Base-by-base conservation (phyloP, 2,113 vertebrate species). In the Hyperopisus bebe region DNA sequence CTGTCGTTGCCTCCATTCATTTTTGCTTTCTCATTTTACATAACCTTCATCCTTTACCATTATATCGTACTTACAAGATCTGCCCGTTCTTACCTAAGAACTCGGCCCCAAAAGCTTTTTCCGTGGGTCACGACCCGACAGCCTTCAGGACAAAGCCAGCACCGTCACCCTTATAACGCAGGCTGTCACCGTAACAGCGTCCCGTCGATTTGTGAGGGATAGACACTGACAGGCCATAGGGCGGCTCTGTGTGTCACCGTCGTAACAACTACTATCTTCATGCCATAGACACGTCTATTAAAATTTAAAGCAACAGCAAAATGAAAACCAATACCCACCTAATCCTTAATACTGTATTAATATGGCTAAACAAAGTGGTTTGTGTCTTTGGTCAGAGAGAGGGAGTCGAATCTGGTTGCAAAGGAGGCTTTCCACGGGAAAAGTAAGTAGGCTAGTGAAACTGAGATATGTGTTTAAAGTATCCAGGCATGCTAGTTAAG, bases 11-110 rank as follows among this genome's bases (percentile, higher is more conserved):
- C 88, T 70, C 8, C 48, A 66, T 51, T 48, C 6, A 31, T 51
- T 27, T 90, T 80, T 89, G 46, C 85, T 55, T 62, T 86, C 44
- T 47, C 82, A n/a, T 44, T 44, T 84, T 8, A 47, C 19, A 84
- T 39, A 27, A 24, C 17, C 24, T 24, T 24, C 82, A 47, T 47
- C 82, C 19, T 84, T 47, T 46, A 84, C 19, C 21, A 47, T 47
- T 47, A n/a, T 84, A 21, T 46, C n/a, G 44, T 5, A 11, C 17
- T 46, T 84, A 3, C 2, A 46, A 46, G 82, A n/a, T 84, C 7
- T 84, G 82, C 1, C 82, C 1, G 17, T 47, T 21, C 44, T 84
- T 84, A 47, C 17, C 5, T 35, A 31, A 74, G n/a, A 19, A 13
- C 74, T 42, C 5, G 3, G 9, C 70, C 31, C 13, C 74, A 17